Base-by-base conservation (phyloP, 2,888 invertebrate species). In the Ichneumoninae sp. region DNA sequence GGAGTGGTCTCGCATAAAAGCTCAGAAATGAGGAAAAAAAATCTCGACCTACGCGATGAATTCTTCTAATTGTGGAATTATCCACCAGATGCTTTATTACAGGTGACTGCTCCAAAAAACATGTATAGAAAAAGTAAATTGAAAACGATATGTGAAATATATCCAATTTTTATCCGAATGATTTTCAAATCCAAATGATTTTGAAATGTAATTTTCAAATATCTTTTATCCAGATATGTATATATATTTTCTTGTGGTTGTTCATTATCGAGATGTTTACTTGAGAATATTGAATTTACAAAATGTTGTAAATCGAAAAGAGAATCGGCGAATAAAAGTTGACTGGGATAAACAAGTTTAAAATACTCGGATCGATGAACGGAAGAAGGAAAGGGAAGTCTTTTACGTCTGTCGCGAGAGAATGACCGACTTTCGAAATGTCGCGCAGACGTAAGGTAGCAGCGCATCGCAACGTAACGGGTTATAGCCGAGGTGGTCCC, bases 381-480 rank as follows among this genome's bases (percentile, higher is more conserved):
- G 54, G 52, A 60, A 75, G 73, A 50, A 63, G 63, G 60, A 81
- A 50, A 69, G 74, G 76, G 76, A 85, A 81, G 71, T 81, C 65
- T 75, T 71, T 81, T 40, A 76, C 65, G 36, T 75, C 65, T 81
- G 84, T 80, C 83, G 82, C 83, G 80, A 81, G 80, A 79, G 78
- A 83, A 75, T 85, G 86, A 87, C 85, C 85, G 87, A 87, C 83
- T 86, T 85, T 85, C 83, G 60, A 69, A 78, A 68, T 57, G 75
- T 81, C 74, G 68, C 78, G 36, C 54, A 63, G 68, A 66, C 71
- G 47, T 68, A 57, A 73, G 66, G 44, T 47, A 75, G 47, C 81
- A 78, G 70, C 71, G 75, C 78, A 81, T 83, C 77, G 80, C 71
- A 69, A 84, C 83, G 83, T 84, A 86, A 86, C 83, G 86, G 86